Evolutionary conservation across 2,113 vertebrate genomes (phyloP).

Genomic region (Limanda limanda): DNA sequence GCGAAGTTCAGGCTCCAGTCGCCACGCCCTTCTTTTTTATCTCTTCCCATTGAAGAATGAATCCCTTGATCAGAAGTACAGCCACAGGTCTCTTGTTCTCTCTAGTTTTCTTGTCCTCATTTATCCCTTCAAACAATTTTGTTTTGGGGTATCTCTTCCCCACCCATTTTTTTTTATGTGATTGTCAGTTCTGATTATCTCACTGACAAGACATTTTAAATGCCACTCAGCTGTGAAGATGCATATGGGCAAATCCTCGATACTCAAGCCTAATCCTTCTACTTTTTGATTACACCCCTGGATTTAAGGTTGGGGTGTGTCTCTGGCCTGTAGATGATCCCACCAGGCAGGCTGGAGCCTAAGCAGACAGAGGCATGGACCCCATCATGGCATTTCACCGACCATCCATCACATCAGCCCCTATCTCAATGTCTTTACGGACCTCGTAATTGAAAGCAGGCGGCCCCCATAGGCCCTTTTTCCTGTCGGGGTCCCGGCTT

Average conservation of each 20-base stretch:
- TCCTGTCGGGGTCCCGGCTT: constrained; percentile 35
- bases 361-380: constrained; percentile 45
- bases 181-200: background rate
- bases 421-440: constrained; percentile 46
- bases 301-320: background rate
- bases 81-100: background rate
- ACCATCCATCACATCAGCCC: constrained; percentile 56
- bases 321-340: constrained; percentile 29
- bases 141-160: background rate
- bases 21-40: constrained; percentile 6
- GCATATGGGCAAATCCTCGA: background rate
- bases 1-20: constrained; percentile 10
- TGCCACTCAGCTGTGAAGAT: background rate
- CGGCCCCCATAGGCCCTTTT: constrained; percentile 19
- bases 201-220: background rate
- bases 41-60: background rate
- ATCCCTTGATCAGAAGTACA: background rate
- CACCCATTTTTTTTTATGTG: background rate
- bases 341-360: constrained; percentile 12
- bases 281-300: background rate
- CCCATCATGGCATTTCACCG: constrained; percentile 33
- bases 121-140: background rate
- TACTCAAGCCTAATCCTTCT: background rate
- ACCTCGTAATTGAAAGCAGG: constrained; percentile 70
- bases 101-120: background rate